phyloP scores from a whole-genome alignment of 2,888 invertebrate genomes.

The Drosophila dives region DNA sequence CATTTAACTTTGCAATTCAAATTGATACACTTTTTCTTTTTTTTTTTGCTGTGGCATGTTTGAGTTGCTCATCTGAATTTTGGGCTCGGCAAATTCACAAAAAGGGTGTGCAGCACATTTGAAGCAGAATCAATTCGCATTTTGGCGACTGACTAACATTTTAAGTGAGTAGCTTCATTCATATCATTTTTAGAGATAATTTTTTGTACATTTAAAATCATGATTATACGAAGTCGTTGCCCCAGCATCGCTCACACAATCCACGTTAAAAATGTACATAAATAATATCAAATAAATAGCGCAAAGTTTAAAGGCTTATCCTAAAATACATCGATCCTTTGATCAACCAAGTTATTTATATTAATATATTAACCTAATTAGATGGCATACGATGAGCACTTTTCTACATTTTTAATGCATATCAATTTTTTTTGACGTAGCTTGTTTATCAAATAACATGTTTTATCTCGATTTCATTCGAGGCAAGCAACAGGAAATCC shows the following conservation, averaged over 20 bases:
- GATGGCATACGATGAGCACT: neutral
- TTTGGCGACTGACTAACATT: neutral
- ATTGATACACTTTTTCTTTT: conserved; percentile 23
- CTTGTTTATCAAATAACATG: neutral
- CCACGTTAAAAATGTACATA: neutral
- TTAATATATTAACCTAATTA: neutral
- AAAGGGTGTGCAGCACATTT: conserved; percentile 1
- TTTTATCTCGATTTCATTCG: conserved; percentile 2
- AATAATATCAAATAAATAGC: neutral
- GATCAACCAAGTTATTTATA: neutral
- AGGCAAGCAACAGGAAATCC: conserved; percentile 18
- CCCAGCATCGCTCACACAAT: neutral
- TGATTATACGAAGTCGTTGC: neutral
- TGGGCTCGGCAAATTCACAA: neutral
- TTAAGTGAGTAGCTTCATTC: neutral
- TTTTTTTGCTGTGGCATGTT: conserved; percentile 5
- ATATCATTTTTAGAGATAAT: conserved; percentile 3
- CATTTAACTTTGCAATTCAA: conserved; percentile 35
- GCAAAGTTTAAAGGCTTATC: neutral
- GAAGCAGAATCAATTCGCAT: neutral
- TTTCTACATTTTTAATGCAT: neutral
- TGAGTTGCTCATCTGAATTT: neutral
- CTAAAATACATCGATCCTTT: neutral
- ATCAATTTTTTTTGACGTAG: neutral
- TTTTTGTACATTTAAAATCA: neutral